phyloP scores from a whole-genome alignment of 2,797 vertebrate species.

The Perodicticus potto region DNA sequence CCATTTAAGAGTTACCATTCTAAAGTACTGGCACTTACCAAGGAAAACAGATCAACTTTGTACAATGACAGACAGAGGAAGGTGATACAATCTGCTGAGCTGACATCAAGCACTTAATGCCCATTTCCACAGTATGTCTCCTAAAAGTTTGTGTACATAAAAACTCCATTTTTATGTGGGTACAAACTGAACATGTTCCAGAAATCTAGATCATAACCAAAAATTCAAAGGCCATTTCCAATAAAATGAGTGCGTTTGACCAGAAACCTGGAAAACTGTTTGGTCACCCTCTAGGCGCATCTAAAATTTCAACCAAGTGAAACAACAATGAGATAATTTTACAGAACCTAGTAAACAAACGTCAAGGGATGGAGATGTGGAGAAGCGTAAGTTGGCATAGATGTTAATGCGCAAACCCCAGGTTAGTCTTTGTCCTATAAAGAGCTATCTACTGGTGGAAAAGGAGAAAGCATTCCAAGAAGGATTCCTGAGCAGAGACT shows the following conservation, averaged over 20 bases:
- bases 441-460: background rate
- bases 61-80: slow-evolving; percentile 9
- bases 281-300: background rate
- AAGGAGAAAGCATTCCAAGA: background rate
- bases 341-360: slow-evolving; percentile 11
- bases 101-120: slow-evolving; percentile 28
- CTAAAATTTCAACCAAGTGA: slow-evolving; percentile 7
- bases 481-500: background rate
- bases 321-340: slow-evolving; percentile 43
- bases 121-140: slow-evolving; percentile 13
- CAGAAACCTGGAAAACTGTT: slow-evolving; percentile 54
- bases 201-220: slow-evolving; percentile 14
- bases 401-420: background rate
- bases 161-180: slow-evolving; percentile 44
- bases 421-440: background rate
- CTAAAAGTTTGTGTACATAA: slow-evolving; percentile 28
- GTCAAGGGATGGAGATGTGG: background rate
- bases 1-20: slow-evolving; percentile 50
- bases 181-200: slow-evolving; percentile 56
- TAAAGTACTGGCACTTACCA: background rate
- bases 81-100: too few relatives aligned
- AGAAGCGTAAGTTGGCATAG: background rate
- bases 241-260: slow-evolving; percentile 55
- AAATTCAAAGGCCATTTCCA: slow-evolving; percentile 47
- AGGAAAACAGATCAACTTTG: slow-evolving; percentile 2